Conservation (phyloP, 30 jellyfish, hydroid and myxozoan genomes). For the Aurelia sp. region DNA sequence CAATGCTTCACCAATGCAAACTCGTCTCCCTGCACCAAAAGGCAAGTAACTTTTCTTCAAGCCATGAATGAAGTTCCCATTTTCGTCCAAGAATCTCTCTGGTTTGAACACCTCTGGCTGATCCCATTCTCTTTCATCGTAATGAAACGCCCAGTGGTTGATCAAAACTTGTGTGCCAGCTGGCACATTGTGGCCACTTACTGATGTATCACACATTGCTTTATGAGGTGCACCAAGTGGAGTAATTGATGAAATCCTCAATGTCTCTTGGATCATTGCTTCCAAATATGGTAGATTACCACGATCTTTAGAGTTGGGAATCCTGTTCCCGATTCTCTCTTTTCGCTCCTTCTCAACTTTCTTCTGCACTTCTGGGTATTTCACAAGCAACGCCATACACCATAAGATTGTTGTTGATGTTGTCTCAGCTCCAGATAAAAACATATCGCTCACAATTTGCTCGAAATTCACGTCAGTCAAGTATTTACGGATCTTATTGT, state of each 20-base stretch:
- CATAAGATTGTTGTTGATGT: constrained; percentile 76
- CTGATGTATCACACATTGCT: constrained; percentile 43
- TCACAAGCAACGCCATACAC: constrained; percentile 64
- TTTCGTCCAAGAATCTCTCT: constrained; percentile 76
- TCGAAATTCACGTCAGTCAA: constrained; percentile 65
- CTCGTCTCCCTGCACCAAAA: constrained; percentile 96
- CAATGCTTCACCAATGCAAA: constrained; percentile 90
- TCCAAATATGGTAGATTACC: constrained; percentile 55
- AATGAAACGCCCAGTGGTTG: constrained; percentile 86
- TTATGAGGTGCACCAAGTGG: constrained; percentile 92
- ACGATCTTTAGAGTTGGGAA: constrained; percentile 74
- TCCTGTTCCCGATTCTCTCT: constrained; percentile 63
- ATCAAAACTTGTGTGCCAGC: constrained; percentile 66
- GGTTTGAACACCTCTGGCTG: constrained; percentile 83
- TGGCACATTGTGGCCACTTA: constrained; percentile 78
- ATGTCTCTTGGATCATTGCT: constrained; percentile 78
- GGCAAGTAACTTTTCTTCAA: constrained; percentile 81
- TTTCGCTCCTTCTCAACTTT: constrained; percentile 60
- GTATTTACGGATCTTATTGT: constrained; percentile 29
- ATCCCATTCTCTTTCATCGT: constrained; percentile 86
- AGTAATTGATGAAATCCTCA: constrained; percentile 71
- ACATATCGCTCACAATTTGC: constrained; percentile 71
- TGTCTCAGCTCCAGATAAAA: constrained; percentile 81
- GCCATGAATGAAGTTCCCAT: constrained; percentile 74
- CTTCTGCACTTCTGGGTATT: constrained; percentile 82